Base-by-base conservation (phyloP, 2,888 invertebrate genomes). In the Athrips mouffetella region DNA sequence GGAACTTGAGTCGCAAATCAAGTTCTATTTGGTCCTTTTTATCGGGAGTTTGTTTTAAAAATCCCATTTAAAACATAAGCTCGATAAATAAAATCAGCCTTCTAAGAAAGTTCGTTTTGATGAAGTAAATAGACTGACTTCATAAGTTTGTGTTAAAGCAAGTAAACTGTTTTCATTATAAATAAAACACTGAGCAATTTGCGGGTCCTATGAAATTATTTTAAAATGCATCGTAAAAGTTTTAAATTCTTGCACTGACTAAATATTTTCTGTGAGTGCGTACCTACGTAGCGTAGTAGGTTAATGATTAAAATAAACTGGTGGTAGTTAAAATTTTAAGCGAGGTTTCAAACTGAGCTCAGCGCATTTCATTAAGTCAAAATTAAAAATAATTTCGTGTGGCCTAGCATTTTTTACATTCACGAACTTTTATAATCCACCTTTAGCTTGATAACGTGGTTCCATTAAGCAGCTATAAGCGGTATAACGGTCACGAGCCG, bases 1-100 rank as follows among this genome's bases (percentile, higher is more conserved):
- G 72, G 72, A 78, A 79, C 74, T 78, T 70, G 73, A 76, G 68
- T 80, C 70, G 69, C 76, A 81, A 84, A 82, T 85, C 79, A 81
- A 82, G 78, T 79, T 75, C 70, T 73, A 69, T 77, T 73, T 65
- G 58, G 60, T 60, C 51, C 50, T 65, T 63, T 66, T 58, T 66
- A 63, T 58, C 57, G 57, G 59, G 60, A 56, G 64, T 69, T 64
- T 60, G 58, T 60, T 61, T 63, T 55, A 49, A 46, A 48, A 39
- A 48, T 47, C 27, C 40, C 15, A 46, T 51, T 49, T 41, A 50
- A 50, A 35, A 45, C 13, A 35, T 33, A 11, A 37, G 21, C 37
- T 20, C 37, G 10, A 37, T 37, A 37, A 37, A 37, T 37, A 37
- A 37, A 37, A 20, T 37, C 11, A 18, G 13, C 35, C 37, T 21